Percentiles rank a stretch among this genome's conserved stretches.
These are phyloP conservation scores for Mareca strepera DNA, from an alignment of 2,797 vertebrate genomes.

Conservation along the genomic window DNA sequence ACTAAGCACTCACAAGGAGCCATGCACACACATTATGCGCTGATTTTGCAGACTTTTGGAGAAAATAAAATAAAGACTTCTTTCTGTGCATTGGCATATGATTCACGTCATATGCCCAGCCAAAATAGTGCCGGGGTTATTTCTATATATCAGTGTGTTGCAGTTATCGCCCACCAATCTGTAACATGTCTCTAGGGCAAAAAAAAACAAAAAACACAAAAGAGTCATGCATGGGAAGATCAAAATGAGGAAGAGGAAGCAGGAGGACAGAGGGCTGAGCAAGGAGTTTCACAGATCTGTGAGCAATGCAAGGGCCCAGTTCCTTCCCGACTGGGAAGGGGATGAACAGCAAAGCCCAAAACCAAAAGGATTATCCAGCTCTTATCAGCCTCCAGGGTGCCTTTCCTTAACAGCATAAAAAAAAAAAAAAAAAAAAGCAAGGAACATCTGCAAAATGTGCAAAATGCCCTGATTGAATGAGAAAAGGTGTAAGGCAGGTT, in stretches of 20 bases:
- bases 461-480: rapidly evolving
- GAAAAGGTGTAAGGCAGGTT: background rate
- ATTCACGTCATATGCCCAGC: background rate
- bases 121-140: background rate
- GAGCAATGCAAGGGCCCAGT: background rate
- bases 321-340: rapidly evolving
- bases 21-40: rapidly evolving
- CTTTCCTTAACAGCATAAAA: background rate
- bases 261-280: background rate
- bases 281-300: background rate
- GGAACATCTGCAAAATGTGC: background rate
- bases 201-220: background rate
- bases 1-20: background rate
- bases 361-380: background rate
- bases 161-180: rapidly evolving
- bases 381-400: background rate
- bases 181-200: background rate
- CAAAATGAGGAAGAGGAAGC: background rate
- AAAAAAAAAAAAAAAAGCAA: too few species aligned
- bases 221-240: background rate
- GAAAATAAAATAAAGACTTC: background rate
- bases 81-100: background rate
- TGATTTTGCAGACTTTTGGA: background rate
- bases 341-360: background rate
- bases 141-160: rapidly evolving